Base-by-base conservation (phyloP, 64 coral and sea anemone genomes). In the Montipora sp. region DNA sequence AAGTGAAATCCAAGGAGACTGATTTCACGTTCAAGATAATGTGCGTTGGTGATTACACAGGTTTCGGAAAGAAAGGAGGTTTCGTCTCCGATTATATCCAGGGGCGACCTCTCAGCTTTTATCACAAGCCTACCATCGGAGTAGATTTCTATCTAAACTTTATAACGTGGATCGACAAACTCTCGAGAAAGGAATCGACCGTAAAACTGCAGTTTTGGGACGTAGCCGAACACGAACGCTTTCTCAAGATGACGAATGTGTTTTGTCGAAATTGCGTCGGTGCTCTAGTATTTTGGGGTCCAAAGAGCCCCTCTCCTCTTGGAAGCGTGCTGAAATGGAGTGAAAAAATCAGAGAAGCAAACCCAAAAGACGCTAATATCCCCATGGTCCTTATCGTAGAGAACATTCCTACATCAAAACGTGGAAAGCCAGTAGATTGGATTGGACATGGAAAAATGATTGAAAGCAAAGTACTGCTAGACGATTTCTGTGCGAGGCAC, bases 151-250 rank as follows among this genome's bases (percentile, higher is more conserved):
- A 97, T 80, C 51, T 97, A 24, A 93, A 97, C 83, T 97, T 97
- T 89, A 81, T 97, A 0, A 88, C 87, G 78, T 97, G 95, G 92
- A 88, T 5, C 24, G 92, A 94, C 75, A 75, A 66, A 45, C 47
- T 79, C 1, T 94, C 73, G 48, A 93, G 85, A 21, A 90, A 91
- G 75, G 89, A 92, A 16, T 75, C 48, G 15, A 82, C 82, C 18
- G 95, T 97, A 15, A 97, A 97, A 59, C 84, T 97, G 11, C 95
- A 97, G 75, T 97, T 97, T 89, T 97, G 95, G 95, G 95, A 97
- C 82, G 89, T 97, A 3, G 95, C 95, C 16, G 95, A 97, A 49
- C 95, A 97, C 36, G 95, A 97, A 14, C 89, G 95, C 13, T 97
- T 97, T 97, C 78, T 97, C 3, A 97, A 97, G 51, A 97, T 97